Evolutionary conservation across 2,888 invertebrate genomes (phyloP).

Genomic region (Synergus umbraculus): DNA sequence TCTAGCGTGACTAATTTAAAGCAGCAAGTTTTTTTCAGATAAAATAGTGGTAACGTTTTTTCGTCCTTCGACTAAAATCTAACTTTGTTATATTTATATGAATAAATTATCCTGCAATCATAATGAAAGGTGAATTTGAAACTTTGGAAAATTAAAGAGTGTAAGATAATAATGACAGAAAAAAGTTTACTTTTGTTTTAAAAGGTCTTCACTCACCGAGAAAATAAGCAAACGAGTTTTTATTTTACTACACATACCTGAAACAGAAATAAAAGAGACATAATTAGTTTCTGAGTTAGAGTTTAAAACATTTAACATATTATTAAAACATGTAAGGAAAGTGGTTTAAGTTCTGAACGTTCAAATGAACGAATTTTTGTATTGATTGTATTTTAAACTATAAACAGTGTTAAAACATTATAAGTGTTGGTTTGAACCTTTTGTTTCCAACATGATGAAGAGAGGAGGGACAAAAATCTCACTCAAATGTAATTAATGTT

Average conservation of each 20-base stretch:
- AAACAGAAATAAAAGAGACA: neutral
- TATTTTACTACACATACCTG: neutral
- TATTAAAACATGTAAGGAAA: too few species aligned
- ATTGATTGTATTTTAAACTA: too few species aligned
- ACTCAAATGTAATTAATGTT: too few species aligned
- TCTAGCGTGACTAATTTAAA: constrained; percentile 58
- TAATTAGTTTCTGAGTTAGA: neutral
- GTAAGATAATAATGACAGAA: neutral
- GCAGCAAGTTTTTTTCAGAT: constrained; percentile 48
- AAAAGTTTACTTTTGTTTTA: neutral
- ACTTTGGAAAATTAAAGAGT: neutral
- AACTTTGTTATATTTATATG: constrained; percentile 7
- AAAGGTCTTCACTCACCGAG: neutral
- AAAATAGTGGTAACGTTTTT: constrained; percentile 7
- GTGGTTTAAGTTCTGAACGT: too few species aligned
- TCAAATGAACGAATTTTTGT: too few species aligned
- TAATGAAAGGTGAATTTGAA: constrained; percentile 6
- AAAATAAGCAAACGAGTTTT: neutral
- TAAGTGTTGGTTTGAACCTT: too few species aligned
- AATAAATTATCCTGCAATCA: neutral
- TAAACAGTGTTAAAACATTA: too few species aligned
- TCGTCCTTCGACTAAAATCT: constrained; percentile 25
- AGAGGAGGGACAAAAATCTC: too few species aligned
- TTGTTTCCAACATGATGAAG: too few species aligned
- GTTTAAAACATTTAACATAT: too few species aligned